Conservation (phyloP, 1,140 invertebrate genomes). For the Venturia canescens region DNA sequence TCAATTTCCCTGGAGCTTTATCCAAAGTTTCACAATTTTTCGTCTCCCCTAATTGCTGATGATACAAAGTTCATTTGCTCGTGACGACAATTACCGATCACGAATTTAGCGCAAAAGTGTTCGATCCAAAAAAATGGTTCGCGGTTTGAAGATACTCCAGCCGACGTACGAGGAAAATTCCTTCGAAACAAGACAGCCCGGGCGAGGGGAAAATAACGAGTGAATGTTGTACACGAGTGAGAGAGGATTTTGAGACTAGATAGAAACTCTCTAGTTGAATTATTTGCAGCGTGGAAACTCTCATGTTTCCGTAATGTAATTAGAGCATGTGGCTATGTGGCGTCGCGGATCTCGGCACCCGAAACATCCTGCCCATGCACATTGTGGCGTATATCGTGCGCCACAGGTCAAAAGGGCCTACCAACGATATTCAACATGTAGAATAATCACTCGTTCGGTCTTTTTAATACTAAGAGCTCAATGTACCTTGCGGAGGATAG, state of each 20-base stretch:
- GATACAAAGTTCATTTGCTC: neutral
- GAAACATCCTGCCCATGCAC: constrained; percentile 26
- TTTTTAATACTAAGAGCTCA: neutral
- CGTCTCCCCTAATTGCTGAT: neutral
- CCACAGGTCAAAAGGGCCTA: neutral
- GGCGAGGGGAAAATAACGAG: constrained; percentile 16
- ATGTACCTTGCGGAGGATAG: too few relatives aligned
- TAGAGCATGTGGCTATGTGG: constrained; percentile 43
- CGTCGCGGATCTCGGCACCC: constrained; percentile 34
- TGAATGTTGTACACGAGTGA: constrained; percentile 6
- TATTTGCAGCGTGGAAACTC: constrained; percentile 46
- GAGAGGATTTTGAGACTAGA: constrained; percentile 13
- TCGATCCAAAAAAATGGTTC: too few relatives aligned
- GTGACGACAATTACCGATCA: too few relatives aligned
- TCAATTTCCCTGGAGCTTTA: neutral
- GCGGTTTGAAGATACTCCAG: neutral
- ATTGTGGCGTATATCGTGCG: neutral
- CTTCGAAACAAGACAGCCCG: neutral
- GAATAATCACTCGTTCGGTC: neutral
- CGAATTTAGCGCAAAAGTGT: too few relatives aligned
- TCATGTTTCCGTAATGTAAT: constrained; percentile 47
- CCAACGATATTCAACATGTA: neutral
- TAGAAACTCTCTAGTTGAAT: constrained; percentile 47
- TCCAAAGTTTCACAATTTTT: too few relatives aligned
- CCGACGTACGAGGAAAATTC: neutral